Percentiles rank a stretch among this genome's conserved stretches.
These are phyloP conservation scores for Micromesistius poutassou DNA, from an alignment of 2,797 vertebrate genomes.

Conservation along the genomic window DNA sequence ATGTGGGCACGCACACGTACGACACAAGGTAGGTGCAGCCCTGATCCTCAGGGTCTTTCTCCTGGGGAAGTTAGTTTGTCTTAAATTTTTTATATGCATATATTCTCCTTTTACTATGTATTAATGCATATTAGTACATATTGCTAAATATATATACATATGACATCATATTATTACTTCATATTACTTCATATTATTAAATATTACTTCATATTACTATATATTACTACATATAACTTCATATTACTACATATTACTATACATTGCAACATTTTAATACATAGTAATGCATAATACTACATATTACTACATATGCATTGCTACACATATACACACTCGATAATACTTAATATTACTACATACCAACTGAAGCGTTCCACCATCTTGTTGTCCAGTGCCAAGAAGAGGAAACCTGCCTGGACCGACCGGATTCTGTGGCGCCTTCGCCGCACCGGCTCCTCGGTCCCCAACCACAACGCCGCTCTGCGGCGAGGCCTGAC, in stretches of 20 bases:
- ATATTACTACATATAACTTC: too few species aligned
- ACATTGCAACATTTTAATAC: not conserved
- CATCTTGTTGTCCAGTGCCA: slow-evolving; percentile 72
- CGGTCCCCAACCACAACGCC: slow-evolving; percentile 74
- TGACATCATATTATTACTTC: not conserved
- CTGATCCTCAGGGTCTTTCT: not conserved
- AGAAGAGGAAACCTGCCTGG: slow-evolving; percentile 98
- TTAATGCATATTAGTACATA: not conserved
- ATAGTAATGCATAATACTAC: not conserved
- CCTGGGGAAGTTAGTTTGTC: not conserved
- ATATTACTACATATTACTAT: too few species aligned
- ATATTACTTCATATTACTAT: not conserved
- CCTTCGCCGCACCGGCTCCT: slow-evolving; percentile 77
- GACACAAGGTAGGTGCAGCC: slow-evolving; percentile 85
- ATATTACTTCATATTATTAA: not conserved
- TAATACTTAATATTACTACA: not conserved
- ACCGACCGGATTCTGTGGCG: slow-evolving; percentile 97
- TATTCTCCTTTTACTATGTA: not conserved
- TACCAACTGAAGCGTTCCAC: not conserved
- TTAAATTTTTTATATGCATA: not conserved
- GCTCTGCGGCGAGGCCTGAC: slow-evolving; percentile 74
- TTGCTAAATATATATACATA: too few species aligned
- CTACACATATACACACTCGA: not conserved
- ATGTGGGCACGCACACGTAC: slow-evolving; percentile 94
- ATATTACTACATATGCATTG: not conserved